Evolutionary conservation across 2,888 invertebrate genomes (phyloP).

Genomic region (Noctua comes): DNA sequence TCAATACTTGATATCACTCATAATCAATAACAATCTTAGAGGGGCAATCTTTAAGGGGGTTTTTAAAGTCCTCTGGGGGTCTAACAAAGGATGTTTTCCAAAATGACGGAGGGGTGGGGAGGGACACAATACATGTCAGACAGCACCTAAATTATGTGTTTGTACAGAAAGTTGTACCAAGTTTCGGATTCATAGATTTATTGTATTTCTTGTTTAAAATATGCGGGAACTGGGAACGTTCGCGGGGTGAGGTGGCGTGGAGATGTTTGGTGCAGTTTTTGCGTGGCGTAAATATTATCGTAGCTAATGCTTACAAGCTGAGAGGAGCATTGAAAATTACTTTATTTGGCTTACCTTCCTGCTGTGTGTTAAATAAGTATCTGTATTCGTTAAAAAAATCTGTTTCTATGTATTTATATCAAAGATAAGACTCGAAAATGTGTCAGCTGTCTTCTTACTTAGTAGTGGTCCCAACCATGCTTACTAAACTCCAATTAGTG

Average conservation of each 20-base stretch:
- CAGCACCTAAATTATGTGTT: conserved; percentile 68
- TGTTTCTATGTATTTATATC: too few species aligned
- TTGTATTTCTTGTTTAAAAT: conserved; percentile 65
- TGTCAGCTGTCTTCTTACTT: background rate
- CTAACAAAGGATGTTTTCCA: conserved; percentile 74
- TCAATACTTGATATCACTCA: conserved; percentile 70
- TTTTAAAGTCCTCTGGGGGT: conserved; percentile 74
- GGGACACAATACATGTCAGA: conserved; percentile 67
- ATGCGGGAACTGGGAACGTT: conserved; percentile 37
- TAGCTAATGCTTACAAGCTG: background rate
- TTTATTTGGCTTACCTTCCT: background rate
- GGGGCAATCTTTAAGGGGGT: conserved; percentile 73
- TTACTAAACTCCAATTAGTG: background rate
- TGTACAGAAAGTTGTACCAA: conserved; percentile 63
- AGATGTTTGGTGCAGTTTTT: conserved; percentile 18
- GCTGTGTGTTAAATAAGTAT: background rate
- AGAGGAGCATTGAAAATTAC: background rate
- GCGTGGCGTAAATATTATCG: conserved; percentile 20
- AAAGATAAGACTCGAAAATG: background rate
- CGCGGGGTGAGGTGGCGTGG: background rate
- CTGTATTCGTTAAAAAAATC: background rate
- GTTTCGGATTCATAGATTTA: conserved; percentile 66
- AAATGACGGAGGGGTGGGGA: conserved; percentile 66
- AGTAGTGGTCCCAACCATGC: background rate
- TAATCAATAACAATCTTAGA: conserved; percentile 72